phyloP scores from a whole-genome alignment of 2,797 vertebrate genomes.

The Hydrophis major region DNA sequence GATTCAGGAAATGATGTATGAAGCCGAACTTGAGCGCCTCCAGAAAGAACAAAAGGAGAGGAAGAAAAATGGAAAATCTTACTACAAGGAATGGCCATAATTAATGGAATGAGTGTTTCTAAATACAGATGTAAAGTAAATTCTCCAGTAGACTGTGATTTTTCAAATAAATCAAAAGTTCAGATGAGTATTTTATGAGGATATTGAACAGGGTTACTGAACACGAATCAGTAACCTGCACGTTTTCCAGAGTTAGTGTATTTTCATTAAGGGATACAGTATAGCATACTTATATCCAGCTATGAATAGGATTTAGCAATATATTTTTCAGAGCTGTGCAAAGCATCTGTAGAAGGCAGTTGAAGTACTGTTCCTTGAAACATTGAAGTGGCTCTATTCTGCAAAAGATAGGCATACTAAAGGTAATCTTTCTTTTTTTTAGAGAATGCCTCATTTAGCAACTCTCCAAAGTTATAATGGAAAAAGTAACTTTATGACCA shows the following conservation, averaged over 20 bases:
- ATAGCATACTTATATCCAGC: neutral
- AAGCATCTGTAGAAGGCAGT: neutral
- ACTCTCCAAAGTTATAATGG: neutral
- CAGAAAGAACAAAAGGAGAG: constrained; percentile 81
- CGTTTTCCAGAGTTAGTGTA: neutral
- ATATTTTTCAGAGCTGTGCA: neutral
- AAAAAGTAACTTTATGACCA: neutral
- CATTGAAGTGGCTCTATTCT: neutral
- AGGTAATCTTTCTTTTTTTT: neutral
- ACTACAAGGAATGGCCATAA: constrained; percentile 83
- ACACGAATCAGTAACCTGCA: neutral
- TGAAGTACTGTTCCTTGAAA: neutral
- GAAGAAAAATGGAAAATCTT: constrained; percentile 77
- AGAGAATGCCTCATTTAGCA: neutral
- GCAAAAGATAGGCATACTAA: neutral
- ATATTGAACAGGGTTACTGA: neutral
- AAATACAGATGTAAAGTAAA: neutral
- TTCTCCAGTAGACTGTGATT: neutral
- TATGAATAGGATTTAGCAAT: neutral
- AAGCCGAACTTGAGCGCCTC: constrained; percentile 80
- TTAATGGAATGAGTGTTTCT: constrained; percentile 24
- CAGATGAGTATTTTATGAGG: neutral
- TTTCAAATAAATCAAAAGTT: neutral
- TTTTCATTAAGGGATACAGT: neutral
- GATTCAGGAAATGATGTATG: constrained; percentile 87